Evolutionary conservation across 1,140 invertebrate genomes (phyloP), one percentile per base, ranked within the genome.

Genomic region (Cyclargus thomasi): DNA sequence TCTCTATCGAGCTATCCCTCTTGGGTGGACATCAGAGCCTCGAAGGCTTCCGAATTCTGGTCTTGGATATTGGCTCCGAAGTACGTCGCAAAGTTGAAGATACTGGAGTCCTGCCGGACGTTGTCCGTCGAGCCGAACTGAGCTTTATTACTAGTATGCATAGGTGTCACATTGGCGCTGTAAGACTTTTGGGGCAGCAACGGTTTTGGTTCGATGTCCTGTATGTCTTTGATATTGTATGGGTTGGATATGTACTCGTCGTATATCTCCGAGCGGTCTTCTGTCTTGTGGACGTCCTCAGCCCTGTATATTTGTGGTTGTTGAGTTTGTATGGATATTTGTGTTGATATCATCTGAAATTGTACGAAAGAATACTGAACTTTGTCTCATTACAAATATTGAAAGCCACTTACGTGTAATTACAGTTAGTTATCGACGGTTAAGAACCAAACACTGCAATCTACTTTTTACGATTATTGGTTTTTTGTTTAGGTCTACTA

Each of bases 1-100:
- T 85, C 81, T 5, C 71, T 35, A 1, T 73, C 63, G 23, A 72
- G 85, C 85, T 90, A 90, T 85, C 86, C 88, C n/a, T 90, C 85
- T 22, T 86, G 83, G 0, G 82, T 77, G 4, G 85, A 78, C 77
- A 87, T 78, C 11, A 88, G 53, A 0, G 75, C 77, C 53, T 91
- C 92, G 72, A 92, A 94, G 5, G 93, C 91, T 68, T 94, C 93
- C 0, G 93, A 93, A 11, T 92, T 92, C 0, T 91, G 91, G 21
- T 90, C 91, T 65, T 91, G 79, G 21, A 79, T 85, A 23, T 87
- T 87, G 0, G 88, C 85, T 62, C 89, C 90, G 74, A 94, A 94
- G 74, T 94, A 94, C 77, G 91, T 93, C 0, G 92, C 77, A 67
- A 91, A 91, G 67, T 90, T 91, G 59, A 91, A 91, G 53, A 88